These are phyloP conservation scores for Leiothrix lutea DNA, from an alignment of 2,113 vertebrate genomes.

Conservation along the genomic window DNA sequence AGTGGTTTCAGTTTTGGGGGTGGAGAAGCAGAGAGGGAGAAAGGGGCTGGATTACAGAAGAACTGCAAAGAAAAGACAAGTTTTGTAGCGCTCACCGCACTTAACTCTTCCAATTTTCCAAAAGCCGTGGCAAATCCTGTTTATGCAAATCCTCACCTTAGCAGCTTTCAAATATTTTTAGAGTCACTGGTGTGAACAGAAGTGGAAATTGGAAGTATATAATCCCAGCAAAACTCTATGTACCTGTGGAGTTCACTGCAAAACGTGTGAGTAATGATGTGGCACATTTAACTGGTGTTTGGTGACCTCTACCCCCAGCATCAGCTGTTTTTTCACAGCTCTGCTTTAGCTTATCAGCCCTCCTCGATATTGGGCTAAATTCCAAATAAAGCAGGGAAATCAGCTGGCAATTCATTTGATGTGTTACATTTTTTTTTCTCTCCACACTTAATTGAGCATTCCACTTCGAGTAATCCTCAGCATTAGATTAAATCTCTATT, in stretches of 20 bases:
- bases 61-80: neutral
- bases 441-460: constrained; percentile 46
- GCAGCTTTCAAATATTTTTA: neutral
- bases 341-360: neutral
- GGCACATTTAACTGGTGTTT: neutral
- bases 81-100: neutral
- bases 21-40: neutral
- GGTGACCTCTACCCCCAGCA: neutral
- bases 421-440: neutral
- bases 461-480: constrained; percentile 15
- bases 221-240: neutral
- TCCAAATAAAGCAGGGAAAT: constrained; percentile 15
- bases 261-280: neutral
- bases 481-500: constrained; percentile 57
- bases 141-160: constrained; percentile 6
- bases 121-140: neutral
- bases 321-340: neutral
- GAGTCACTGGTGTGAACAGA: neutral
- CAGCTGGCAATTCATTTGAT: constrained; percentile 23
- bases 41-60: neutral
- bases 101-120: neutral
- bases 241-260: neutral
- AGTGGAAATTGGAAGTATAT: neutral
- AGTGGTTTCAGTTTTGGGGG: neutral
- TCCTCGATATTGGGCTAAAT: neutral